Percentiles rank a stretch among this genome's conserved stretches.
Conservation (phyloP, 2,113 vertebrate species). For the Bubalus kerabau region DNA sequence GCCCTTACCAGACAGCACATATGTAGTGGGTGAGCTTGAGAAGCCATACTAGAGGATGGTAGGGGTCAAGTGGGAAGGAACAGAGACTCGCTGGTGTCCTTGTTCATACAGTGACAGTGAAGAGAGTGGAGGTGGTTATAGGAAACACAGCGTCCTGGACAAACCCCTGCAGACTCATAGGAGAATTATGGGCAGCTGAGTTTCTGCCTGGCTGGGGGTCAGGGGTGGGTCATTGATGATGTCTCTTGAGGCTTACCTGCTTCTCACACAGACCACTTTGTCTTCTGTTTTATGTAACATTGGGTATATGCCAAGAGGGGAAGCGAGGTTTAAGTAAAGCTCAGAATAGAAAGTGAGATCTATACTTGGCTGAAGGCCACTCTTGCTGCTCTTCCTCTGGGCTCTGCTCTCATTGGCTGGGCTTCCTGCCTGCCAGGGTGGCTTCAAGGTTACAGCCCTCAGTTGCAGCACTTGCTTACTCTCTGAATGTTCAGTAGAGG, state of each 20-base stretch:
- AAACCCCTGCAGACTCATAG: background rate
- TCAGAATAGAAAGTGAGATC: constrained; percentile 55
- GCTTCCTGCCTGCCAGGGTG: background rate
- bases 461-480: background rate
- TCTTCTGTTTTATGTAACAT: constrained; percentile 26
- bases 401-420: background rate
- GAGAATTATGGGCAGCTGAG: background rate
- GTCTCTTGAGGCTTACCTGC: background rate
- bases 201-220: background rate
- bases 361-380: constrained; percentile 23
- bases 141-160: background rate
- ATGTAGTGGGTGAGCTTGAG: background rate
- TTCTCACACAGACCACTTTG: constrained; percentile 16
- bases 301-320: background rate
- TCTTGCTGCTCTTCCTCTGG: background rate
- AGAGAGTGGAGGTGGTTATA: background rate
- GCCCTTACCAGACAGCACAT: background rate
- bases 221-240: background rate
- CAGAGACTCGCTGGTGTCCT: background rate
- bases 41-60: background rate
- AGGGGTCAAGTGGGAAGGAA: background rate
- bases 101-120: background rate
- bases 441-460: constrained; percentile 35
- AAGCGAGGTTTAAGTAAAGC: constrained; percentile 33
- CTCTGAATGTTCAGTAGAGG: background rate